Conservation (phyloP, 2,113 vertebrate species). For the Thamnophis sirtalis region DNA sequence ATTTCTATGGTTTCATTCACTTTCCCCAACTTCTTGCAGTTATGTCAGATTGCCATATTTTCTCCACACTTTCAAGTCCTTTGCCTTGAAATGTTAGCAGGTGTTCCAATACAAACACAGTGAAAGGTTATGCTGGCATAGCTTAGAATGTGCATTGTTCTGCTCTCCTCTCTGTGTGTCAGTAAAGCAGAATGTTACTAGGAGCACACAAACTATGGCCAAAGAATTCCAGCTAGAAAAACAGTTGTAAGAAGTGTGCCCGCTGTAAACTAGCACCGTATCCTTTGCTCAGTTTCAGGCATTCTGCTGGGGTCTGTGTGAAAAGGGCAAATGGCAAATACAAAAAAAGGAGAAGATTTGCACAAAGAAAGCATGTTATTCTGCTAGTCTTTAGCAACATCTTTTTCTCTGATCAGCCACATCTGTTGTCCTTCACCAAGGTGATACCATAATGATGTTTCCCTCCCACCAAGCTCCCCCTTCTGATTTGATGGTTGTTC, state of each 20-base stretch:
- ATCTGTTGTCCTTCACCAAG: too few relatives aligned
- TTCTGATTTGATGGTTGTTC: not conserved
- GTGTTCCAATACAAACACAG: conserved; percentile 15
- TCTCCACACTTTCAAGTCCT: not conserved
- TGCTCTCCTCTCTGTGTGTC: not conserved
- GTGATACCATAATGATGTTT: not conserved
- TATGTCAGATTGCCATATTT: too few relatives aligned
- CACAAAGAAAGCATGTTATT: not conserved
- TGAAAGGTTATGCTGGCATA: not conserved
- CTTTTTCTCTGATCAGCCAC: not conserved
- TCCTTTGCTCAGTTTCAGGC: not conserved
- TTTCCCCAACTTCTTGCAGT: not conserved
- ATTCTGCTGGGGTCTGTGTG: not conserved
- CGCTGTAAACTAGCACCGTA: not conserved
- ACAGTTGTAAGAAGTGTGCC: not conserved
- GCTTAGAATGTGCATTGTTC: not conserved
- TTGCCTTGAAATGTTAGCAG: not conserved
- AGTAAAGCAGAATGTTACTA: not conserved
- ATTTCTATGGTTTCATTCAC: not conserved
- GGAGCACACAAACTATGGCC: not conserved
- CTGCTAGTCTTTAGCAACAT: not conserved
- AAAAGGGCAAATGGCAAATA: not conserved
- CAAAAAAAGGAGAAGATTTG: not conserved
- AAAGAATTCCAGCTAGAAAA: not conserved
- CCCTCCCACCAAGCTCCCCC: not conserved